These are phyloP conservation scores for Diglossa cyanea DNA, from an alignment of 2,797 vertebrate species.

Conservation along the genomic window DNA sequence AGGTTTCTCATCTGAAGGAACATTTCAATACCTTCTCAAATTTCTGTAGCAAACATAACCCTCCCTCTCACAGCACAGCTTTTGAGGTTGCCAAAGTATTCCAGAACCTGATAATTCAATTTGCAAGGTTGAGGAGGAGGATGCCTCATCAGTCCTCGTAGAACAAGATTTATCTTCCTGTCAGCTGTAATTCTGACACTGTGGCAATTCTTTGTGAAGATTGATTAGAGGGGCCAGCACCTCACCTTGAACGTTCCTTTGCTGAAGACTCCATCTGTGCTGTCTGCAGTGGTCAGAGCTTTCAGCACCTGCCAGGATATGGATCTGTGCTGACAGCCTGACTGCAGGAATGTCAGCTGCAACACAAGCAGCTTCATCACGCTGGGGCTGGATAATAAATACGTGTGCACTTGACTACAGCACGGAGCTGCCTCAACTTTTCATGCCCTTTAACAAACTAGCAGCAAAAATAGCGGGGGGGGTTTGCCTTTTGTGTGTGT, in stretches of 20 bases:
- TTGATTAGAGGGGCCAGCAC: slow-evolving; percentile 25
- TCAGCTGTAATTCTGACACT: slow-evolving; percentile 38
- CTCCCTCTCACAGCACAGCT: background rate
- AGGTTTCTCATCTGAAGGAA: background rate
- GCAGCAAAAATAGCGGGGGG: accelerated
- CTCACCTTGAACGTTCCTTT: slow-evolving; percentile 31
- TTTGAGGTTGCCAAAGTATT: background rate
- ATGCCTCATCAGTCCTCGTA: background rate
- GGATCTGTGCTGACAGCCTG: background rate
- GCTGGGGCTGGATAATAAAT: background rate
- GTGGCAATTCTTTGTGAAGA: background rate
- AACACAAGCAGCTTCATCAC: background rate
- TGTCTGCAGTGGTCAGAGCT: background rate
- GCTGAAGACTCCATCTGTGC: slow-evolving; percentile 32
- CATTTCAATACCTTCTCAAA: background rate
- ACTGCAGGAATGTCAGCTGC: background rate
- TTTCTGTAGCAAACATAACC: background rate
- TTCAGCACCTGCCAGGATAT: background rate
- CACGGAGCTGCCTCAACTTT: background rate
- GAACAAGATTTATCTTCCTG: slow-evolving; percentile 43
- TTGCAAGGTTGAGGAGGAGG: slow-evolving; percentile 44
- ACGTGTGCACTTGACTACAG: background rate
- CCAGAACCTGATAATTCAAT: background rate
- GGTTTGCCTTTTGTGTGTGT: background rate
- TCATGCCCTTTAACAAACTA: background rate